Percentiles rank a stretch among this genome's conserved stretches.
Evolutionary conservation across 2,888 invertebrate genomes (phyloP).

Genomic region (Pyrochroa serraticornis): DNA sequence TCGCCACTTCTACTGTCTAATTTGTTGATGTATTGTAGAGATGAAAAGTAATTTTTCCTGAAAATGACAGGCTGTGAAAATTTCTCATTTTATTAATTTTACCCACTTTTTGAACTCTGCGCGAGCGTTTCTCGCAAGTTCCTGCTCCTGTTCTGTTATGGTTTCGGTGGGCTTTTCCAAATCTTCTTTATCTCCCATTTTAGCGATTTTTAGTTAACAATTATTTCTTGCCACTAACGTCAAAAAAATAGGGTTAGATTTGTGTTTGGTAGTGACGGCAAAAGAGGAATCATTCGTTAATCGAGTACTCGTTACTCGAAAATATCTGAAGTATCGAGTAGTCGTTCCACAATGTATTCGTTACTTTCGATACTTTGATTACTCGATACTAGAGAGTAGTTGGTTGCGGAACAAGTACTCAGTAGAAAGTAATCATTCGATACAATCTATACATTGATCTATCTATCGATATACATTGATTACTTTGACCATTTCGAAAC

Average conservation of each 20-base stretch:
- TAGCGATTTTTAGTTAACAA: neutral
- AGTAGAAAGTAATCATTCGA: too few species aligned
- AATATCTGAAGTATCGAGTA: too few species aligned
- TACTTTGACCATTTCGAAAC: too few species aligned
- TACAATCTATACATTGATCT: too few species aligned
- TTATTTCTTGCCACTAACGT: neutral
- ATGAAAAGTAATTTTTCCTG: conserved; percentile 66
- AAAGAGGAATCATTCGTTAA: too few species aligned
- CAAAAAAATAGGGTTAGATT: neutral
- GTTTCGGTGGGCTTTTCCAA: conserved; percentile 48
- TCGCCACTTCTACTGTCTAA: conserved; percentile 70
- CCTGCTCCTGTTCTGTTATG: conserved; percentile 54
- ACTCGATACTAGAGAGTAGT: too few species aligned
- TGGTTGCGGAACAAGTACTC: too few species aligned
- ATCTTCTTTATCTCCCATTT: conserved; percentile 50
- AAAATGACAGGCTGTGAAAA: conserved; percentile 30
- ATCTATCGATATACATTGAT: too few species aligned
- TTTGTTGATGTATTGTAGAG: conserved; percentile 68
- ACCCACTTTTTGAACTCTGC: conserved; percentile 55
- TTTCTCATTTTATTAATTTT: conserved; percentile 5
- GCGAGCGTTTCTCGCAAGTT: conserved; percentile 53
- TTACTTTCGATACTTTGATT: too few species aligned
- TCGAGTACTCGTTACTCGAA: too few species aligned
- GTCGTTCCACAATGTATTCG: too few species aligned
- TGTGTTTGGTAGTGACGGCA: too few species aligned